Evolutionary conservation across 1,140 invertebrate species (phyloP).

Genomic region (Oscheius sp.): DNA sequence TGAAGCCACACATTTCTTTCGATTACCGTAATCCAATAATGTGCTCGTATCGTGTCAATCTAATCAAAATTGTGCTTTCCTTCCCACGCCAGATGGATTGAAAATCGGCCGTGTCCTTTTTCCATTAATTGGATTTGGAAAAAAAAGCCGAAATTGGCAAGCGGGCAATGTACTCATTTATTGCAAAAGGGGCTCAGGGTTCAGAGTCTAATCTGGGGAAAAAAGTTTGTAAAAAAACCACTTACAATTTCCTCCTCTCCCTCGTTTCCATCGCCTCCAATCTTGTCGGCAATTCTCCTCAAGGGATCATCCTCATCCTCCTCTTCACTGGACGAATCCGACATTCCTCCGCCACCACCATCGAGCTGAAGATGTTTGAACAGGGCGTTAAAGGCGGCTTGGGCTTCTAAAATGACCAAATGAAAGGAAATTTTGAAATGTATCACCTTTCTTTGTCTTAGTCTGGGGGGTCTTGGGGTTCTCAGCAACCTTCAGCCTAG

Average conservation of each 20-base stretch:
- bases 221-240: neutral
- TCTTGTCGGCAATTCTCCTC: conserved; percentile 33
- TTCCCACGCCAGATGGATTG: too few species aligned
- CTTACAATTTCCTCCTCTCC: conserved; percentile 31
- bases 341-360: conserved; percentile 50
- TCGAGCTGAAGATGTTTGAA: conserved; percentile 44
- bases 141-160: too few species aligned
- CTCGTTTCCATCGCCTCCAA: conserved; percentile 42
- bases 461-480: neutral
- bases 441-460: conserved; percentile 5
- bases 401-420: neutral
- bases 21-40: too few species aligned
- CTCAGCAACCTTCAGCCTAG: neutral
- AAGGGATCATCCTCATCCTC: conserved; percentile 42
- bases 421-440: neutral
- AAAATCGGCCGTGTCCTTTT: too few species aligned
- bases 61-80: too few species aligned
- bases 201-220: too few species aligned
- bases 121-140: too few species aligned
- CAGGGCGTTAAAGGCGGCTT: neutral
- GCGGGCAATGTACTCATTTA: too few species aligned
- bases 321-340: conserved; percentile 51
- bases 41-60: too few species aligned
- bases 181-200: too few species aligned
- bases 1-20: too few species aligned